These are phyloP conservation scores for Neostethus bicornis DNA, from an alignment of 2,797 vertebrate species.

Conservation along the genomic window DNA sequence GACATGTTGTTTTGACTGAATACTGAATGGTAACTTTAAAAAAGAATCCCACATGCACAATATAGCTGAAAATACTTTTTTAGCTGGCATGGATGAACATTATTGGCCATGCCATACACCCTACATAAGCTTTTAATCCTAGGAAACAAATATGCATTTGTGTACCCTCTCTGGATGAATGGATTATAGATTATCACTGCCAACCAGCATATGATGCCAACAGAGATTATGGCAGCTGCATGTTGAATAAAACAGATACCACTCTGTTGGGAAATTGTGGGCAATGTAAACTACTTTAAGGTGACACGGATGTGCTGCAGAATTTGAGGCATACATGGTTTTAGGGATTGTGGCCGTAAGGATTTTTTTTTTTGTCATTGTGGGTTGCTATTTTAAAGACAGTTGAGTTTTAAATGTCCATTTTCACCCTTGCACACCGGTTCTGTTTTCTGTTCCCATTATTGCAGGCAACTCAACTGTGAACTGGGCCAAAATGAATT, in stretches of 20 bases:
- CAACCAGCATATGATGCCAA: constrained; percentile 79
- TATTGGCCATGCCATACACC: constrained; percentile 78
- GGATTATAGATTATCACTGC: constrained; percentile 82
- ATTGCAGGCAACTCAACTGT: constrained; percentile 77
- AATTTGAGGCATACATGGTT: constrained; percentile 57
- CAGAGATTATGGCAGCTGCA: constrained; percentile 75
- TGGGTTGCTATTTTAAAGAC: constrained; percentile 63
- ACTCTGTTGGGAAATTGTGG: constrained; percentile 69
- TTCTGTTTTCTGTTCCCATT: constrained; percentile 72
- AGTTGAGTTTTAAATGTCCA: constrained; percentile 68
- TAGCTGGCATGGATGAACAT: constrained; percentile 72
- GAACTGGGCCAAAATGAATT: constrained; percentile 77
- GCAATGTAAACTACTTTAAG: constrained; percentile 64
- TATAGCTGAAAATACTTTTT: constrained; percentile 56
- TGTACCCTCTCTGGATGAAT: constrained; percentile 80
- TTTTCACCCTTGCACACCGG: constrained; percentile 65
- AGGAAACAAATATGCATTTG: constrained; percentile 82
- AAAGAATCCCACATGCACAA: constrained; percentile 33
- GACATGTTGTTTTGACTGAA: constrained; percentile 1
- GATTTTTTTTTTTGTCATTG: constrained; percentile 58
- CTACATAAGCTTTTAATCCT: constrained; percentile 82
- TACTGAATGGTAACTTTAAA: constrained; percentile 30
- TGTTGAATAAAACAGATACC: constrained; percentile 74
- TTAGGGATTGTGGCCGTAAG: constrained; percentile 56
- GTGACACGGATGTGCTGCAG: constrained; percentile 58